Conservation (phyloP, 2,113 vertebrate species). For the Noturus placidus region DNA sequence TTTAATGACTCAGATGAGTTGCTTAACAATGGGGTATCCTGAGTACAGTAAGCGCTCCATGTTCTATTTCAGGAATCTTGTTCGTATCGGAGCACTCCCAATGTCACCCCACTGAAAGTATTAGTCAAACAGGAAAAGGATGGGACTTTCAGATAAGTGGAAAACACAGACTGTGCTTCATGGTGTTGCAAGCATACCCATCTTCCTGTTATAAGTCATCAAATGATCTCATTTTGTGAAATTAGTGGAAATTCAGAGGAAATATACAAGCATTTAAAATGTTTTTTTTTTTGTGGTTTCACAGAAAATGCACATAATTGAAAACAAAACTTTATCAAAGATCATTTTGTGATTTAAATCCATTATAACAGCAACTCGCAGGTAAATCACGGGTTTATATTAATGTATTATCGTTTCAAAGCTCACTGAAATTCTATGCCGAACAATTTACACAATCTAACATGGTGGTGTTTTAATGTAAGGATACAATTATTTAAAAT, state of each 20-base stretch:
- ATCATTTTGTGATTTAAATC: not conserved
- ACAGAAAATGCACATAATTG: not conserved
- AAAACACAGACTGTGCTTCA: not conserved
- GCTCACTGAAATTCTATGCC: not conserved
- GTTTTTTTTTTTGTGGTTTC: not conserved
- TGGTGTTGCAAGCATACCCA: not conserved
- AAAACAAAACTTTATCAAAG: not conserved
- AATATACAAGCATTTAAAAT: not conserved
- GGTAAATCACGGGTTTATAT: not conserved
- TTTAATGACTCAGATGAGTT: conserved; percentile 27
- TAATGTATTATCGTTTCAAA: not conserved
- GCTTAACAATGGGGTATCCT: conserved; percentile 11
- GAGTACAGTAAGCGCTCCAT: not conserved
- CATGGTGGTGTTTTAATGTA: not conserved
- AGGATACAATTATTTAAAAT: not conserved
- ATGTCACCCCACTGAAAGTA: not conserved
- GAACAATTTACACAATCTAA: not conserved
- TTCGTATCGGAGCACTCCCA: not conserved
- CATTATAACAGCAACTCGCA: not conserved
- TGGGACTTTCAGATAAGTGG: not conserved
- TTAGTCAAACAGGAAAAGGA: conserved; percentile 27
- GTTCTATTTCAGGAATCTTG: conserved; percentile 27
- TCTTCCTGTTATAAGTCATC: not conserved
- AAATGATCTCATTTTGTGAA: conserved; percentile 19
- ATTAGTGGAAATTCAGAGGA: not conserved